Evolutionary conservation across 2,888 invertebrate genomes (phyloP).

Genomic region (Lycophotia porphyrea): DNA sequence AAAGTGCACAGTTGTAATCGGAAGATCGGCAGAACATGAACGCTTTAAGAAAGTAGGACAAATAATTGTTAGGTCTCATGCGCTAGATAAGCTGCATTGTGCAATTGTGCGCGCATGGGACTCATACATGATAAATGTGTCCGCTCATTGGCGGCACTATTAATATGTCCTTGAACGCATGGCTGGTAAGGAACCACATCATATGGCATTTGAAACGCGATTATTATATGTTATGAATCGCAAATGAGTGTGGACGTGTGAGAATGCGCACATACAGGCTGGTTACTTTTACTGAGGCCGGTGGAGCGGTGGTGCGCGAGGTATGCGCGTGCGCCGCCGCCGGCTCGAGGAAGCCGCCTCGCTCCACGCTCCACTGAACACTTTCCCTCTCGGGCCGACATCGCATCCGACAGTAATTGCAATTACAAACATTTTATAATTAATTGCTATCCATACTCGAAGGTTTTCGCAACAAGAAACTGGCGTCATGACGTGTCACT

Average conservation of each 20-base stretch:
- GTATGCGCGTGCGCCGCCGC: slow-evolving; percentile 63
- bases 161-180: slow-evolving; percentile 86
- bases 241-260: slow-evolving; percentile 70
- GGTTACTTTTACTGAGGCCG: slow-evolving; percentile 78
- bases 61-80: slow-evolving; percentile 83
- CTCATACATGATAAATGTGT: slow-evolving; percentile 80
- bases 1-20: slow-evolving; percentile 79
- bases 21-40: slow-evolving; percentile 70
- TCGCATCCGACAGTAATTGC: slow-evolving; percentile 79
- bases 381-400: slow-evolving; percentile 85
- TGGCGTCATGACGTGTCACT: slow-evolving; percentile 67
- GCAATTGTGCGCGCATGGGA: slow-evolving; percentile 82
- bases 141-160: slow-evolving; percentile 83
- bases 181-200: slow-evolving; percentile 71
- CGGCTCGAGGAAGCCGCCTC: slow-evolving; percentile 78
- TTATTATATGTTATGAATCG: slow-evolving; percentile 69
- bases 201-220: slow-evolving; percentile 69
- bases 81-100: slow-evolving; percentile 87
- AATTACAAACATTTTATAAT: slow-evolving; percentile 75
- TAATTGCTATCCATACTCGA: slow-evolving; percentile 68
- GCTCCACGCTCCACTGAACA: slow-evolving; percentile 82
- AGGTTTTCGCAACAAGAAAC: slow-evolving; percentile 73
- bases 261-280: slow-evolving; percentile 71
- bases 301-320: slow-evolving; percentile 69
- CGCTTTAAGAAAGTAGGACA: slow-evolving; percentile 82